phyloP scores from a whole-genome alignment of 2,888 invertebrate genomes.

The Stratiomys singularior region DNA sequence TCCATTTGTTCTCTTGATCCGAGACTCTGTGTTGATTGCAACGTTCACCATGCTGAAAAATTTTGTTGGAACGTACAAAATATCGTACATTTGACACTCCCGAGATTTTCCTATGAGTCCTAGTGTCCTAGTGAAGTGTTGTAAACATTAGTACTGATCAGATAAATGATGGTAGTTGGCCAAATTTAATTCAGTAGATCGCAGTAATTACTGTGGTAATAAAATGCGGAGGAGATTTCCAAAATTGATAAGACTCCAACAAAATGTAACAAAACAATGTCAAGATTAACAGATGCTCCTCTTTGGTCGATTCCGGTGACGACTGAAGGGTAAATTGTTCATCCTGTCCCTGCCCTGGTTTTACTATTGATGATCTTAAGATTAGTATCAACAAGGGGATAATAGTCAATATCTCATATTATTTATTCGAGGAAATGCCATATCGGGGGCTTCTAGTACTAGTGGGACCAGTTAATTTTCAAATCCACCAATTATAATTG shows the following conservation, averaged over 20 bases:
- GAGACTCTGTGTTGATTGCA: no score
- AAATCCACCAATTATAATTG: slow-evolving; percentile 83
- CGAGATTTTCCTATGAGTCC: no score
- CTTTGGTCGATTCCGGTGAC: slow-evolving; percentile 72
- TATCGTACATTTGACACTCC: no score
- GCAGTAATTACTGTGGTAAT: slow-evolving; percentile 79
- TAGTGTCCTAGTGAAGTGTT: no score
- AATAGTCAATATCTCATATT: slow-evolving; percentile 85
- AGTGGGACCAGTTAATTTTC: slow-evolving; percentile 84
- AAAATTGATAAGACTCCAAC: slow-evolving; percentile 79
- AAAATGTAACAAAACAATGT: slow-evolving; percentile 81
- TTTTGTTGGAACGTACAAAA: no score
- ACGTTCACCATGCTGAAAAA: no score
- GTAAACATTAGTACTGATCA: slow-evolving; percentile 79
- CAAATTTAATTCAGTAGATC: slow-evolving; percentile 70
- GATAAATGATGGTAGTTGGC: slow-evolving; percentile 77
- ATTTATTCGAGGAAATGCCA: slow-evolving; percentile 85
- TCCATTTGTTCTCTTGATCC: no score
- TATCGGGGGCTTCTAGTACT: slow-evolving; percentile 82
- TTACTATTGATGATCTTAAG: slow-evolving; percentile 74
- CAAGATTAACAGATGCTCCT: slow-evolving; percentile 77
- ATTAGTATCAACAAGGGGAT: slow-evolving; percentile 77
- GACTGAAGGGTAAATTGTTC: slow-evolving; percentile 81
- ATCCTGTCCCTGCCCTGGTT: slow-evolving; percentile 80
- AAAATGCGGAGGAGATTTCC: slow-evolving; percentile 83